Base-by-base conservation (phyloP, 2,113 vertebrate genomes). In the Xiphophorus couchianus region DNA sequence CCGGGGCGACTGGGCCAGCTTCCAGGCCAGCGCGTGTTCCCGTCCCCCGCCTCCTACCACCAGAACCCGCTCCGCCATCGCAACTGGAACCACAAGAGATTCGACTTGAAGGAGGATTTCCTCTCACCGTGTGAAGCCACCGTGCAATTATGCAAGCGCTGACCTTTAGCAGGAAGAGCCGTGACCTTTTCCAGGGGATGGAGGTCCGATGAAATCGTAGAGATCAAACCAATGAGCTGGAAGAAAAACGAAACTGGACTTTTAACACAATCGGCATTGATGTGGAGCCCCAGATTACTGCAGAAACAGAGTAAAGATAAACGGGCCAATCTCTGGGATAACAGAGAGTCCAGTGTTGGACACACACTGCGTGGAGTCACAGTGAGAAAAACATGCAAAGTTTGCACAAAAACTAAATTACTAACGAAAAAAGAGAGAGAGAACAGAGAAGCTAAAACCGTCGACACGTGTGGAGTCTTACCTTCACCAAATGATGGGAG, bases 11-110 rank as follows among this genome's bases (percentile, higher is more conserved):
- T 96, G 96, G 11, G 96, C 95, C 78, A 97, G 87, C 78, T 96
- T 97, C 97, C 96, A 96, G 35, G 97, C 97, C 87, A 99, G 89
- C 0, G 94, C 89, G 3, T 99, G 97, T 54, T 99, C 98, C 64
- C 97, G 94, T 6, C 96, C 97, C 0, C 97, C 97, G 0, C 87
- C 87, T 67, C 97, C 97, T 7, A 99, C 91, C 42, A 99, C 94
- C 90, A 99, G 95, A 70, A 99, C 95, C 2, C 28, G 94, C 64
- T 96, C 95, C 0, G 96, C 94, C 97, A 99, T 99, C 71, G 78
- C 28, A 39, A 77, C 93, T 94, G 78, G 51, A 11, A 28, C 28
- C 28, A 28, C 28, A 28, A 28, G 28, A 28, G 28, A 28, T 28
- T 28, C 28, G 28, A 28, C 28, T 28, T 28, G 28, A 28, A 28